Percentiles rank a stretch among this genome's conserved stretches.
These are phyloP conservation scores for Crocidura indochinensis DNA, from an alignment of 2,797 vertebrate species.

Conservation along the genomic window DNA sequence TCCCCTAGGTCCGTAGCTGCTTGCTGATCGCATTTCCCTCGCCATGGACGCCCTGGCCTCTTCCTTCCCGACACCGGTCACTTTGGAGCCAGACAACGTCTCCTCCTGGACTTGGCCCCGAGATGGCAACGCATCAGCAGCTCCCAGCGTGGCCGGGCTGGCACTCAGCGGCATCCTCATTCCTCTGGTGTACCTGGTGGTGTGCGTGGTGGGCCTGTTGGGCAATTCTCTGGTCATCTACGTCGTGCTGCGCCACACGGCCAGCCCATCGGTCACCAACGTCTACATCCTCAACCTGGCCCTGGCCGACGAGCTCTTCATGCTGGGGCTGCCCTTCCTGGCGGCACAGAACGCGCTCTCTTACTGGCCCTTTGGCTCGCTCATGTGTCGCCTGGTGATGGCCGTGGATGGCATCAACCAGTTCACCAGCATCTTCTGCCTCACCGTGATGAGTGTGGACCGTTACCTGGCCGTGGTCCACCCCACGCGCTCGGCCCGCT, in stretches of 20 bases:
- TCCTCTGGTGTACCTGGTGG: slow-evolving; percentile 94
- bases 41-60: slow-evolving; percentile 88
- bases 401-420: slow-evolving; percentile 97
- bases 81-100: slow-evolving; percentile 83
- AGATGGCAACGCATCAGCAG: slow-evolving; percentile 81
- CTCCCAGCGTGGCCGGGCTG: slow-evolving; percentile 68
- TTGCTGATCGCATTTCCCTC: slow-evolving; percentile 40
- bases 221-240: slow-evolving; percentile 98
- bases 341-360: slow-evolving; percentile 97
- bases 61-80: slow-evolving; percentile 53
- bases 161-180: slow-evolving; percentile 95
- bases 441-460: slow-evolving; percentile 98
- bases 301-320: slow-evolving; percentile 97
- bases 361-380: slow-evolving; percentile 98
- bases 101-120: slow-evolving; percentile 67
- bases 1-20: slow-evolving; percentile 83
- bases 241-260: slow-evolving; percentile 95
- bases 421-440: slow-evolving; percentile 98
- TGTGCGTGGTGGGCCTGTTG: slow-evolving; percentile 95
- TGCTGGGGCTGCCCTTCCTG: slow-evolving; percentile 97
- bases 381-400: slow-evolving; percentile 98
- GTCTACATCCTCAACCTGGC: slow-evolving; percentile 98
- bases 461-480: slow-evolving; percentile 98
- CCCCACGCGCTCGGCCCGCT: slow-evolving; percentile 95
- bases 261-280: slow-evolving; percentile 97